Percentiles rank a stretch among this genome's conserved stretches.
Conservation (phyloP, 2,797 vertebrate genomes). For the Discoglossus pictus region DNA sequence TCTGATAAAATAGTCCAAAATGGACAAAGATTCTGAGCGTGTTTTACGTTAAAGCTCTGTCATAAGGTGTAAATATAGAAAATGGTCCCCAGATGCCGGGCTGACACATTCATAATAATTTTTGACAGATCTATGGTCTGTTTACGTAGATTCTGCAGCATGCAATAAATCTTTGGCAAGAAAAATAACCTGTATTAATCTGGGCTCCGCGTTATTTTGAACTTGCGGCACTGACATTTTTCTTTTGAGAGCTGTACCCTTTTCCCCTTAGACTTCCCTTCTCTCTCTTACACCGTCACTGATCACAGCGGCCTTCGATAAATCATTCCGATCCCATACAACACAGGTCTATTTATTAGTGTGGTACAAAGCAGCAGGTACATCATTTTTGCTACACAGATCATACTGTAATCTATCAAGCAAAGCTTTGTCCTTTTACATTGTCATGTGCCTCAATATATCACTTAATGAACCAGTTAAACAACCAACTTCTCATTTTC, state of each 20-base stretch:
- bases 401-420: slow-evolving; percentile 12
- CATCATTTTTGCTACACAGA: slow-evolving; percentile 20
- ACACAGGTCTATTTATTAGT: slow-evolving; percentile 32
- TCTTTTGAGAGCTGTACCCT: slow-evolving; percentile 27
- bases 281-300: slow-evolving; percentile 18
- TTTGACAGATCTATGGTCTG: slow-evolving; percentile 40
- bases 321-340: slow-evolving; percentile 30
- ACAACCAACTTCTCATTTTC: background rate
- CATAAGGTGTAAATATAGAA: slow-evolving; percentile 24
- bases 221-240: slow-evolving; percentile 26
- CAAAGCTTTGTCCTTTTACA: slow-evolving; percentile 1
- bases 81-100: slow-evolving; percentile 23
- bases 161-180: slow-evolving; percentile 26
- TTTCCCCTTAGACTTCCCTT: slow-evolving; percentile 36
- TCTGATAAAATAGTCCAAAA: slow-evolving; percentile 36
- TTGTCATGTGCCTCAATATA: slow-evolving; percentile 1
- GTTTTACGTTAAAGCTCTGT: slow-evolving; percentile 22
- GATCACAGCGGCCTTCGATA: slow-evolving; percentile 23
- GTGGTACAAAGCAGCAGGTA: slow-evolving; percentile 2
- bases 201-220: slow-evolving; percentile 13
- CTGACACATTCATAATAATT: slow-evolving; percentile 35
- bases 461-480: slow-evolving; percentile 2
- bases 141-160: slow-evolving; percentile 35
- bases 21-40: slow-evolving; percentile 16
- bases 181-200: slow-evolving; percentile 39